These are phyloP conservation scores for Sepioteuthis lessoniana DNA, from an alignment of 2,888 invertebrate species.

Conservation along the genomic window DNA sequence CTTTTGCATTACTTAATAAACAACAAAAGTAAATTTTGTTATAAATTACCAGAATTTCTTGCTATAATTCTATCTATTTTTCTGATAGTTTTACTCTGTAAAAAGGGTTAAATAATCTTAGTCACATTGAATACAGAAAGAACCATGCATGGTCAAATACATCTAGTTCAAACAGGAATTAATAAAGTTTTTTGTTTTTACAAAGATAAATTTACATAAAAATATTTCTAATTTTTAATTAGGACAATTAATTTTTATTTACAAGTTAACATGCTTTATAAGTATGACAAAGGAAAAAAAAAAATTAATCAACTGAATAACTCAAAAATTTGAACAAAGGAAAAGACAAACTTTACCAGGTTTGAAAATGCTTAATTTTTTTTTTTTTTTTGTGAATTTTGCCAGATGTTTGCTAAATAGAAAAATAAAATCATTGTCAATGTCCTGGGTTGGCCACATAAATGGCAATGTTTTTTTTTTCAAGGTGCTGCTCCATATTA, in stretches of 20 bases:
- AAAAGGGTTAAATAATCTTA: conserved; percentile 8
- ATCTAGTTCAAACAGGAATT: background rate
- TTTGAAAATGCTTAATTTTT: background rate
- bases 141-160: conserved; percentile 1
- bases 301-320: background rate
- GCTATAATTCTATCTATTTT: too few species aligned
- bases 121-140: background rate
- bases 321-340: background rate
- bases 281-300: background rate
- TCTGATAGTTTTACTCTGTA: background rate
- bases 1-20: too few species aligned
- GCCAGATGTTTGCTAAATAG: background rate
- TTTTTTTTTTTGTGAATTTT: background rate
- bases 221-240: too few species aligned
- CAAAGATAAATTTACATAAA: background rate
- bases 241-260: too few species aligned
- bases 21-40: too few species aligned
- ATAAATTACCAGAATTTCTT: too few species aligned
- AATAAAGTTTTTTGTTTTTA: background rate
- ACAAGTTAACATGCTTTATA: background rate
- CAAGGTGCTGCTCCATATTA: background rate
- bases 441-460: conserved; percentile 1
- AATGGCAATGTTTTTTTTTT: background rate
- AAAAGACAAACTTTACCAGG: background rate
- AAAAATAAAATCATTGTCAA: conserved; percentile 33